Evolutionary conservation across 2,888 invertebrate species (phyloP), one percentile per base, ranked within the genome.

Genomic region (Erannis defoliaria): DNA sequence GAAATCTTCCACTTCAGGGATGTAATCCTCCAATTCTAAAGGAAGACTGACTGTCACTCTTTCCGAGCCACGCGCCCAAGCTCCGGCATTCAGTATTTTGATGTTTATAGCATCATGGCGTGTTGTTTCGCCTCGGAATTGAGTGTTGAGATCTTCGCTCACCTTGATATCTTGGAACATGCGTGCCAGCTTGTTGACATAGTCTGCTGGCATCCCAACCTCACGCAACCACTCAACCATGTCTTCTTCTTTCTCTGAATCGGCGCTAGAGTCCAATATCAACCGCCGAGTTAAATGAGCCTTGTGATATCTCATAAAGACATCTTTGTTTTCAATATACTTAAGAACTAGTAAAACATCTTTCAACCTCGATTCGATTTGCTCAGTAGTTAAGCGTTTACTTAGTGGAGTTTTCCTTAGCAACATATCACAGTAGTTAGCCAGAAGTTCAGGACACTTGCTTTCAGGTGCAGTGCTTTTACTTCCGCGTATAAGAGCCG

Each of bases 341-440:
- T 99, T 99, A 70, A 99, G 94, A 70, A 99, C 99, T 84, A 99
- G 93, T 68, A 99, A 92, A 74, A 99, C 98, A 94, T 99, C 98
- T 82, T 95, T 96, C 65, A 99, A 94, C 79, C 98, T 96, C 65
- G 95, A 95, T 90, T 99, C 99, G 73, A 99, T 99, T 93, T 99
- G 98, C 84, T 99, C 99, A 68, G 97, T 97, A 16, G 99, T 99
- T 65, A 99, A 95, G 74, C 98, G 96, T 92, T 99, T 99, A 89
- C 99, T 99, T 68, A 99, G 93, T 23, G 98, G 98, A 55, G 99
- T 99, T 84, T 98, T 97, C 74, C 99, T 94, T 77, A 99, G 94
- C 78, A 99, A 93, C 97, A 99, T 98, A 95, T 99, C 99, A 95
- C 99, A 99, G 94, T 99, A 99, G 90, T 99, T 99, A 55, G 99